Evolutionary conservation across 2,888 invertebrate species (phyloP).

Genomic region (Halictus ligatus): DNA sequence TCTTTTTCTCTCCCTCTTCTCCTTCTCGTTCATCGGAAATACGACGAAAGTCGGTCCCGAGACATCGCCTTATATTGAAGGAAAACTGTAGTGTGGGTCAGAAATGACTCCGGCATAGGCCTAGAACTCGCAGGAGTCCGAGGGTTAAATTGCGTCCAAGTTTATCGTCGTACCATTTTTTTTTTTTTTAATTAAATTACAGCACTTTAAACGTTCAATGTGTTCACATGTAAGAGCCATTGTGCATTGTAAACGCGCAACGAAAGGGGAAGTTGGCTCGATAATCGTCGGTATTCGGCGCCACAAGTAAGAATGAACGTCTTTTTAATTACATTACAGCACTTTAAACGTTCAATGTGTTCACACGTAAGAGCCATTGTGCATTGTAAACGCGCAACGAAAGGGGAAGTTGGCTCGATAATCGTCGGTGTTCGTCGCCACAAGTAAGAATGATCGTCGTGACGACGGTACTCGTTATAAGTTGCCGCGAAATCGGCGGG

Average conservation of each 20-base stretch:
- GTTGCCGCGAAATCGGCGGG: slow-evolving; percentile 13
- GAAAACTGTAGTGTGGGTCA: no score
- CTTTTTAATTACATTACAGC: not conserved
- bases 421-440: not conserved
- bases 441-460: not conserved
- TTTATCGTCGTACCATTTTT: no score
- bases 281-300: not conserved
- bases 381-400: not conserved
- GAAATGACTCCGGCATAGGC: no score
- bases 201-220: no score
- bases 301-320: not conserved
- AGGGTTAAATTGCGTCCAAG: no score
- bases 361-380: not conserved
- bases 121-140: no score
- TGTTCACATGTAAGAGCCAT: not conserved
- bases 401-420: not conserved
- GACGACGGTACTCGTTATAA: slow-evolving; percentile 8
- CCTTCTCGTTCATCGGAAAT: no score
- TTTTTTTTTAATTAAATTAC: no score
- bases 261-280: not conserved
- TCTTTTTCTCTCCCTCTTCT: no score
- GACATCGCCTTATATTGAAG: no score
- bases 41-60: no score
- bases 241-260: not conserved
- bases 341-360: no score